A percentile compares a stretch with the other conserved stretches of the same genome.
These are phyloP conservation scores for Ochotona princeps DNA, from an alignment of 2,113 vertebrate species.

Conservation along the genomic window DNA sequence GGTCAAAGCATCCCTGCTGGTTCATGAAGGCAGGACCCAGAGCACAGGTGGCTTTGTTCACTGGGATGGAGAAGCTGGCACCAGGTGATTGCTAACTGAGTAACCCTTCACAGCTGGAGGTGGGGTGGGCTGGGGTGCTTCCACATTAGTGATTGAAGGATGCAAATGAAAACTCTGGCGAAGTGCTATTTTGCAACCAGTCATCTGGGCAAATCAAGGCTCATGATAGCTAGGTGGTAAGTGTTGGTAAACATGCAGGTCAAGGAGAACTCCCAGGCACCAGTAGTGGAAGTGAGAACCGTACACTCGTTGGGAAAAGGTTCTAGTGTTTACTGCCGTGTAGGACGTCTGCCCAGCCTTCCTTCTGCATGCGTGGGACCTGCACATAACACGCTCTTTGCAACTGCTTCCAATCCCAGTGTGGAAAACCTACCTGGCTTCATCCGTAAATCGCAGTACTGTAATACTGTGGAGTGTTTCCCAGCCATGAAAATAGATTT, in stretches of 20 bases:
- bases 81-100: no score
- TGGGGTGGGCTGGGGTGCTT: no score
- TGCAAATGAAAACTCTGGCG: neutral
- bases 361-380: neutral
- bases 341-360: neutral
- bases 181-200: neutral
- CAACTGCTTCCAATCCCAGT: neutral
- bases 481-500: neutral
- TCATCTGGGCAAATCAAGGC: neutral
- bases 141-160: neutral
- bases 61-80: neutral
- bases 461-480: neutral
- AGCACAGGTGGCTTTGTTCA: neutral
- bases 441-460: neutral
- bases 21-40: neutral
- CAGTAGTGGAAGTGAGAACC: neutral
- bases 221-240: neutral
- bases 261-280: neutral
- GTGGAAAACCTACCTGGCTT: neutral
- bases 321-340: neutral
- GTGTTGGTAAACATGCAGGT: neutral
- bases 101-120: no score
- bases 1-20: neutral
- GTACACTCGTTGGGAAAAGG: neutral
- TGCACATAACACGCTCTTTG: neutral